Evolutionary conservation across 2,113 vertebrate species (phyloP).

Genomic region (Circaetus cinerascens): DNA sequence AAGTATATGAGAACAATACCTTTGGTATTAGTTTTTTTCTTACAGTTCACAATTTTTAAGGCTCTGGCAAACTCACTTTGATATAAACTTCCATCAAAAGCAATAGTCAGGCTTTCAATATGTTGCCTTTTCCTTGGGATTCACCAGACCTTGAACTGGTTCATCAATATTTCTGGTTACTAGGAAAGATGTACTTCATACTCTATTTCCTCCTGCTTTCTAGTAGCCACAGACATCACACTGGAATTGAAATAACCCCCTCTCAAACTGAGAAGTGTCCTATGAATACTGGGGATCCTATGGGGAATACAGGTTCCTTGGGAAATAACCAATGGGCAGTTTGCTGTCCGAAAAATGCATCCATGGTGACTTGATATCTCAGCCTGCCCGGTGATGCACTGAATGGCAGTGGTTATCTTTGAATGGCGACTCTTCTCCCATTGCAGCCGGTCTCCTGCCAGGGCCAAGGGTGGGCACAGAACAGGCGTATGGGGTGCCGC

Average conservation of each 20-base stretch:
- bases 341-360: background rate
- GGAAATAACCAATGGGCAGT: background rate
- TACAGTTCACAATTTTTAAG: background rate
- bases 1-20: background rate
- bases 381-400: background rate
- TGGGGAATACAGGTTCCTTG: background rate
- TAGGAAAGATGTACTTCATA: background rate
- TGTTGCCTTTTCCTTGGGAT: background rate
- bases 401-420: background rate
- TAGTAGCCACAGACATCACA: background rate
- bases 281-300: background rate
- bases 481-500: accelerated
- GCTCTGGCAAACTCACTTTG: background rate
- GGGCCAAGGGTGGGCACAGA: background rate
- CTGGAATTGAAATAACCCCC: background rate
- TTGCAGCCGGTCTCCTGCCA: accelerated
- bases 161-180: background rate
- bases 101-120: background rate
- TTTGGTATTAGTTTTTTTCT: background rate
- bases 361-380: background rate
- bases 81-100: background rate
- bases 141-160: background rate
- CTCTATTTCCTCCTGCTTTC: background rate
- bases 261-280: background rate
- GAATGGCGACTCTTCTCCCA: background rate